Conservation (phyloP, 2,113 vertebrate species). For the Eubucco bourcierii region DNA sequence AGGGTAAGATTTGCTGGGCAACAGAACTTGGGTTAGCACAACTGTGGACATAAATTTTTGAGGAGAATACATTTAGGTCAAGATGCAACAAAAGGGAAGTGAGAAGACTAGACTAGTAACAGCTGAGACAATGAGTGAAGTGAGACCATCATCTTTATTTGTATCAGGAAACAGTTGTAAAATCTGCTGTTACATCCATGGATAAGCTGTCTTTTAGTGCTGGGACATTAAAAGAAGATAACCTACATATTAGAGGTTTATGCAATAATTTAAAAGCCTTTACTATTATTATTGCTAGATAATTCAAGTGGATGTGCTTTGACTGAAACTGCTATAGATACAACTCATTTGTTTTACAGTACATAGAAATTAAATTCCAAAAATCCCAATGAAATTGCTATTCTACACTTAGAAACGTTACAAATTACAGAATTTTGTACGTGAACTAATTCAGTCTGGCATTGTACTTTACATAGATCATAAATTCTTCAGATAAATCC, state of each 20-base stretch:
- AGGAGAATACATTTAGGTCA: not conserved
- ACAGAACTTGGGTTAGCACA: not conserved
- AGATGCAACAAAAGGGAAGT: not conserved
- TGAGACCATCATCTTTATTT: not conserved
- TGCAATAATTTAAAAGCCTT: not conserved
- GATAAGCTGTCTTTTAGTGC: not conserved
- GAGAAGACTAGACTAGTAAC: not conserved
- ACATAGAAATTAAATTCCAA: not conserved
- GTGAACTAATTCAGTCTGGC: not conserved
- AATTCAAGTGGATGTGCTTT: not conserved
- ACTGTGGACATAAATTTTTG: no score
- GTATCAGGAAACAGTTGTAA: not conserved
- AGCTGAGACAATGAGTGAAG: rapidly evolving
- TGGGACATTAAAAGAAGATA: not conserved
- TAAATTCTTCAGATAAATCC: not conserved
- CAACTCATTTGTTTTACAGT: not conserved
- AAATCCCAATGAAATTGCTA: not conserved
- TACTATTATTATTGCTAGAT: not conserved
- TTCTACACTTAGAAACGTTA: not conserved
- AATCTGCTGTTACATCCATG: not conserved
- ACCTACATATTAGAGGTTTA: not conserved
- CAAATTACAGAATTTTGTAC: not conserved
- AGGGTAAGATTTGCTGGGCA: not conserved
- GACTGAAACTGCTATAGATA: not conserved
- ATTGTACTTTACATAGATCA: not conserved